Conservation (phyloP, 37 sponge, comb jelly and placozoan genomes). For the Geodia barretti region DNA sequence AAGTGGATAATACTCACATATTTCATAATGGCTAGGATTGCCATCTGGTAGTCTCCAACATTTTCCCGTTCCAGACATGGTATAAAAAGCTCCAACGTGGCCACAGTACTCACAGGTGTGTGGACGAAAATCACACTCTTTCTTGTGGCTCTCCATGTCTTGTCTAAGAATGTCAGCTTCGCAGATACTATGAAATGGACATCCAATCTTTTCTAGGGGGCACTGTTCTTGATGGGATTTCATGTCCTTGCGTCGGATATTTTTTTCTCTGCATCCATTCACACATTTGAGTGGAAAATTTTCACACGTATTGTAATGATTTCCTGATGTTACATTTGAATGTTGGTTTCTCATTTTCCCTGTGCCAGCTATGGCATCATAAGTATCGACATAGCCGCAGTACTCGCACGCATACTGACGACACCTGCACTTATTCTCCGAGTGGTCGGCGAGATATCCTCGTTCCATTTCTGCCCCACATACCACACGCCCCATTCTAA, state of each 20-base stretch:
- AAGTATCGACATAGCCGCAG: neutral
- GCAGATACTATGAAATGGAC: neutral
- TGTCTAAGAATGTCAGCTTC: neutral
- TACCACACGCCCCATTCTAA: too few relatives aligned
- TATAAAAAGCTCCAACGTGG: neutral
- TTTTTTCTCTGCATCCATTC: too few relatives aligned
- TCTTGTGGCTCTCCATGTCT: neutral
- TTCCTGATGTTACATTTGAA: neutral
- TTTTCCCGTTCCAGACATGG: neutral
- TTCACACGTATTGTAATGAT: too few relatives aligned
- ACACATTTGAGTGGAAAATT: too few relatives aligned
- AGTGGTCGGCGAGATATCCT: neutral
- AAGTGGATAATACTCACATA: too few relatives aligned
- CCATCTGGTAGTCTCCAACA: too few relatives aligned
- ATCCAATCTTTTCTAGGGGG: neutral
- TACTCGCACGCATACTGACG: slow-evolving; percentile 10
- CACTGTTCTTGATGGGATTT: too few relatives aligned
- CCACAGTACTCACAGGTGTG: slow-evolving; percentile 11
- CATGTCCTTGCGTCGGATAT: too few relatives aligned
- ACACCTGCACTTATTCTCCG: neutral
- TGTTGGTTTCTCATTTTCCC: too few relatives aligned
- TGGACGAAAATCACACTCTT: neutral
- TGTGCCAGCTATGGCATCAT: slow-evolving; percentile 9
- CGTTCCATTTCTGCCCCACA: neutral
- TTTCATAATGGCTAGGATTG: too few relatives aligned